A percentile compares a stretch with the other conserved stretches of the same genome.
Conservation (phyloP, 2,113 vertebrate genomes). For the Myanophis thanlyinensis region DNA sequence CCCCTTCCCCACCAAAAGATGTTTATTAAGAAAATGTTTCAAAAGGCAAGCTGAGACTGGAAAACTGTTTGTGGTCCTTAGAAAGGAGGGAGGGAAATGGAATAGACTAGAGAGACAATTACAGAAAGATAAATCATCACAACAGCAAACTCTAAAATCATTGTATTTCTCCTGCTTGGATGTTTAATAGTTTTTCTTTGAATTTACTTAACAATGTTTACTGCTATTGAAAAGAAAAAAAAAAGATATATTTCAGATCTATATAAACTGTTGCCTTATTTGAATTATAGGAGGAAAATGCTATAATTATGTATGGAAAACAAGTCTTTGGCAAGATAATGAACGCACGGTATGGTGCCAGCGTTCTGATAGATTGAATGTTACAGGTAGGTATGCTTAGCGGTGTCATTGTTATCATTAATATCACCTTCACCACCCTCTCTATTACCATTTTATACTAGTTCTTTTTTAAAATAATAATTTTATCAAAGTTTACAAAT, state of each 20-base stretch:
- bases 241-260: background rate
- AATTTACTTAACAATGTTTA: background rate
- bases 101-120: background rate
- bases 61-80: background rate
- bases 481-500: background rate
- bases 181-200: background rate
- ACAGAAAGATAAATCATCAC: too few species aligned
- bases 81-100: background rate
- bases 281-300: constrained; percentile 86
- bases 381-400: constrained; percentile 82
- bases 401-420: background rate
- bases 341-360: constrained; percentile 92
- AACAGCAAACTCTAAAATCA: background rate
- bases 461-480: background rate
- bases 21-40: background rate
- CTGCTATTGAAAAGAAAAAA: background rate
- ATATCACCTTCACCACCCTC: background rate
- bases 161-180: background rate
- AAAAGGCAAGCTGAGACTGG: background rate
- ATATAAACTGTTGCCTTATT: constrained; percentile 14
- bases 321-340: constrained; percentile 88
- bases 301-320: constrained; percentile 88
- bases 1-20: background rate
- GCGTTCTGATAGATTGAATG: constrained; percentile 92
- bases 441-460: background rate